phyloP scores from a whole-genome alignment of 2,888 invertebrate genomes.

The Leptinotarsa rubiginosa region DNA sequence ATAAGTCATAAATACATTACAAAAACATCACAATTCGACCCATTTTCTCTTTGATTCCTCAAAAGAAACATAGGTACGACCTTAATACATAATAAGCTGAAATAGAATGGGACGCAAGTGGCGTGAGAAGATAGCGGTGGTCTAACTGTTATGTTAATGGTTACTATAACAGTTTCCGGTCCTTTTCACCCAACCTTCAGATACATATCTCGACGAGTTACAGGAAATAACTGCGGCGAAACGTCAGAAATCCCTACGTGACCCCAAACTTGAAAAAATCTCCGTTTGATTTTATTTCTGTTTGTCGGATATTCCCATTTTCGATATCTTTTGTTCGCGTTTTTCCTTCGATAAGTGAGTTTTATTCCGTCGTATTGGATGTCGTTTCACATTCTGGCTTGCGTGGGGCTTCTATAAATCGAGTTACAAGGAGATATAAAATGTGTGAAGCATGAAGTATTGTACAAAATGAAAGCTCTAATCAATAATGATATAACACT shows the following conservation, averaged over 20 bases:
- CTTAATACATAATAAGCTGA: constrained; percentile 8
- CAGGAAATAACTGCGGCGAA: constrained; percentile 32
- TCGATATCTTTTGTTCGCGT: constrained; percentile 1
- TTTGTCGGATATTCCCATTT: constrained; percentile 14
- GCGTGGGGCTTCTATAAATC: not conserved
- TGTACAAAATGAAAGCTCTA: no score
- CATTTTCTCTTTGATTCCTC: not conserved
- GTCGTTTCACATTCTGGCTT: not conserved
- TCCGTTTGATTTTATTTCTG: constrained; percentile 12
- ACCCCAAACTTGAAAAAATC: not conserved
- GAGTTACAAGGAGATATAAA: not conserved
- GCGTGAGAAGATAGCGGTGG: constrained; percentile 48
- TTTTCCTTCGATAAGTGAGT: not conserved
- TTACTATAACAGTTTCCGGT: constrained; percentile 48
- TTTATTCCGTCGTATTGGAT: not conserved
- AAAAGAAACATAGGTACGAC: not conserved
- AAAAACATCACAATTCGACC: not conserved
- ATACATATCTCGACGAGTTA: constrained; percentile 46
- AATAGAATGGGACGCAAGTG: constrained; percentile 33
- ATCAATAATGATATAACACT: no score
- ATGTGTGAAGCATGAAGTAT: not conserved
- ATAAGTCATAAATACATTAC: not conserved
- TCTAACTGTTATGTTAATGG: constrained; percentile 52
- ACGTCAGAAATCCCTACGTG: constrained; percentile 18
- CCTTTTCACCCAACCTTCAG: constrained; percentile 45